Evolutionary conservation across 2,888 invertebrate species (phyloP), one percentile per base, ranked within the genome.

Genomic region (Hemistola chrysoprasaria): DNA sequence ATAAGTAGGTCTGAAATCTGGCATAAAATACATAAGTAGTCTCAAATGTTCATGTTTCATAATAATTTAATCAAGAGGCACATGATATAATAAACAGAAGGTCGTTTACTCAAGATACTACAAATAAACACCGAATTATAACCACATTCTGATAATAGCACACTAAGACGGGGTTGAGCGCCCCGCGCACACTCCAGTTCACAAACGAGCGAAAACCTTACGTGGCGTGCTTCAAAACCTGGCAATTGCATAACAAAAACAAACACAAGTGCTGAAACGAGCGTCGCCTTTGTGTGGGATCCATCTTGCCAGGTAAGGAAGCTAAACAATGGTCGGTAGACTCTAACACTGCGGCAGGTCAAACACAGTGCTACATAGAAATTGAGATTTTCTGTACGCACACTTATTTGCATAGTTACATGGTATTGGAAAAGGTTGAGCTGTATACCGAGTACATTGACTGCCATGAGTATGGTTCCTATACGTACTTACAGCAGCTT

Each of bases 211-310:
- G 65, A 59, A 60, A 39, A 66, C 61, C 74, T 71, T 69, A 61
- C 70, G 64, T 63, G 72, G 70, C 68, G 60, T 65, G 71, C 82
- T 85, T 72, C 55, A 72, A 83, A 84, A 79, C 78, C 77, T 71
- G 76, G 79, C 46, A 86, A 85, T 85, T 85, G 84, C 81, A 83
- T 82, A 80, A 84, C 79, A 83, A 85, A 82, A 85, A 83, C 80
- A 85, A 83, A 82, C 75, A 79, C 74, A 67, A 79, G 75, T 79
- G 80, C 64, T 63, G 77, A 77, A 78, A 81, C 83, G 76, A 79
- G 77, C 75, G 66, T 65, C 59, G 73, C 75, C 78, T 87, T 86
- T 85, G 85, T 86, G 72, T 70, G 70, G 71, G 70, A 80, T 78
- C 71, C 75, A 68, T 79, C 78, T 83, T 83, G 74, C 75, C 74